Conservation (phyloP, 2,888 invertebrate species). For the Pollenia amentaria region DNA sequence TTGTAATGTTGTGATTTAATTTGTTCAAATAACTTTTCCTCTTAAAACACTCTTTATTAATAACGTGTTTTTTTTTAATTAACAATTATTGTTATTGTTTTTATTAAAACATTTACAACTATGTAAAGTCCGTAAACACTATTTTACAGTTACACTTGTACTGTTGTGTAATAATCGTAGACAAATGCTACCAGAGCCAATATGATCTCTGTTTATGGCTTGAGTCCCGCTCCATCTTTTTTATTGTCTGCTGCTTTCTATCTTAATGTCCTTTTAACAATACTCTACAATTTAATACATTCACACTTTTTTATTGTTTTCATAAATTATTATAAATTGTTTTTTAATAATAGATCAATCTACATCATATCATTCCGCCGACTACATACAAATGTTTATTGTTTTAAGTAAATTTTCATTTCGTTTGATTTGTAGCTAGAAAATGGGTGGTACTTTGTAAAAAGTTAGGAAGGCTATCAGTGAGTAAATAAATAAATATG, state of each 20-base stretch:
- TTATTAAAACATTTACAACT: neutral
- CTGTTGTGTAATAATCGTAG: too few species aligned
- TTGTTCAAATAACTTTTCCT: neutral
- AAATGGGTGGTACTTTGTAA: too few species aligned
- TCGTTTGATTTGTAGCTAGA: neutral
- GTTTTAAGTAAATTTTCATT: neutral
- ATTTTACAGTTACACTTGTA: neutral
- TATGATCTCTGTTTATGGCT: neutral
- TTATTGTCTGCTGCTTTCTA: neutral
- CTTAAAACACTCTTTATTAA: conserved; percentile 2
- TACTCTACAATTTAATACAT: conserved; percentile 1
- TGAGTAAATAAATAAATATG: too few species aligned
- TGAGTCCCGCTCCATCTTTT: neutral
- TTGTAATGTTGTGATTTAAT: neutral
- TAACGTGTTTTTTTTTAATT: neutral
- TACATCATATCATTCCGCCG: neutral
- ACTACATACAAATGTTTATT: neutral
- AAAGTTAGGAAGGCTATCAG: too few species aligned
- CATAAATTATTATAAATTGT: conserved; percentile 39
- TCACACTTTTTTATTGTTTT: neutral
- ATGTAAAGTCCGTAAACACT: neutral
- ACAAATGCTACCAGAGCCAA: too few species aligned
- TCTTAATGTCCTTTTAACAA: conserved; percentile 45
- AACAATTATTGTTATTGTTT: conserved; percentile 15
- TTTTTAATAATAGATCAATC: conserved; percentile 47